Base-by-base conservation (phyloP, 2,797 vertebrate species). In the Mus minutoides region DNA sequence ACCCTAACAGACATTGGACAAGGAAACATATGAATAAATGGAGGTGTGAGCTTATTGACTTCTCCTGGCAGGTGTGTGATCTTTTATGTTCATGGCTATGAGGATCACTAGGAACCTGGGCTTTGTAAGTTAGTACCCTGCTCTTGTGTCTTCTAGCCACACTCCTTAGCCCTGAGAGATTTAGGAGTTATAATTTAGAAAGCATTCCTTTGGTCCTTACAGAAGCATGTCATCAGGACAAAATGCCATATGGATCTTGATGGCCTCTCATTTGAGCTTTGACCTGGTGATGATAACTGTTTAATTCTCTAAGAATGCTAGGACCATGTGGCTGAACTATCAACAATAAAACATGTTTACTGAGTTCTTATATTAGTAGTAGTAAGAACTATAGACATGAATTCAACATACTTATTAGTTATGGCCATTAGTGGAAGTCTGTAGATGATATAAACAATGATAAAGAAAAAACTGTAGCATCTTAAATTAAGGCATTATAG, bases 331-430 rank as follows among this genome's bases (percentile, higher is more conserved):
- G 73, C 82, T 97, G 94, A 97, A 96, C 88, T 43, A 71, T 92
- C 22, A 60, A 76, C 31, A 91, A 78, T 97, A 95, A 97, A 97
- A 93, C 19, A 92, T 93, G 60, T 95, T 97, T 96, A 93, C 58
- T 46, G 78, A 91, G 60, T 91, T 94, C 37, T 90, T 67, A 14
- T 56, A 12, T 88, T 91, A 22, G 64, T n/a, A 56, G 46, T 37
- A 49, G 46, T 52, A 9, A 77, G 43, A 31, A 92, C 93, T 82
- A 83, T 12, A 69, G 49, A 49, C 90, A 85, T 54, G 10, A 86
- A 90, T 88, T 78, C 71, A 87, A 77, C 17, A 92, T 94, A 67
- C 73, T 94, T 95, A 92, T 64, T 71, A 88, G 34, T 34, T 92
- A 71, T 40, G 34, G 11, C 13, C 12, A 78, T 52, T 79, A n/a